Evolutionary conservation across 2,113 vertebrate genomes (phyloP).

Genomic region (Pica pica): DNA sequence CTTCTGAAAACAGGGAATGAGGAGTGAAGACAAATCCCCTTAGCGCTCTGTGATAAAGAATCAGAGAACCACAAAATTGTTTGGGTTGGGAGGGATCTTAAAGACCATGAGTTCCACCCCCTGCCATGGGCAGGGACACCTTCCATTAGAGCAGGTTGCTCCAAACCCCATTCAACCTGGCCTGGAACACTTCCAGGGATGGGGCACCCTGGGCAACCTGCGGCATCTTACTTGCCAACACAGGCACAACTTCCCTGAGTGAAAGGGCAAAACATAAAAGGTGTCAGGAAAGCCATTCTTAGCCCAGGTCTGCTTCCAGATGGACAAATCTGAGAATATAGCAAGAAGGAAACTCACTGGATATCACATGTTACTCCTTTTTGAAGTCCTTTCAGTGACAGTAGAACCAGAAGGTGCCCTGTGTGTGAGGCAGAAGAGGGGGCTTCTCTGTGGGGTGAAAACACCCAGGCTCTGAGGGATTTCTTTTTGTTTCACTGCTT

Average conservation of each 20-base stretch:
- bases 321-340: neutral
- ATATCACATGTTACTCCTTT: neutral
- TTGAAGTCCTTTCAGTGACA: neutral
- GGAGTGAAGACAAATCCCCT: neutral
- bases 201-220: neutral
- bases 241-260: neutral
- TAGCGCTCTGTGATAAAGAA: fast-evolving
- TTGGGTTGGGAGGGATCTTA: neutral
- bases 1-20: neutral
- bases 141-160: neutral
- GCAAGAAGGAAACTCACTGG: neutral
- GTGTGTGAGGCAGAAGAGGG: neutral
- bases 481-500: neutral
- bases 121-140: neutral
- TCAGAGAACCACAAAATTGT: neutral
- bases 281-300: neutral
- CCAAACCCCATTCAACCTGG: neutral
- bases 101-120: neutral
- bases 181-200: neutral
- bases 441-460: neutral
- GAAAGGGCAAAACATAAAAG: neutral
- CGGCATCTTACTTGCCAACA: neutral
- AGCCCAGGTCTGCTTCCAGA: neutral
- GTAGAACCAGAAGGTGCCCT: neutral
- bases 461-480: neutral